A percentile compares a stretch with the other conserved stretches of the same genome.
These are phyloP conservation scores for Rhabditoides inermis DNA, from an alignment of 2,888 invertebrate genomes.

Conservation along the genomic window DNA sequence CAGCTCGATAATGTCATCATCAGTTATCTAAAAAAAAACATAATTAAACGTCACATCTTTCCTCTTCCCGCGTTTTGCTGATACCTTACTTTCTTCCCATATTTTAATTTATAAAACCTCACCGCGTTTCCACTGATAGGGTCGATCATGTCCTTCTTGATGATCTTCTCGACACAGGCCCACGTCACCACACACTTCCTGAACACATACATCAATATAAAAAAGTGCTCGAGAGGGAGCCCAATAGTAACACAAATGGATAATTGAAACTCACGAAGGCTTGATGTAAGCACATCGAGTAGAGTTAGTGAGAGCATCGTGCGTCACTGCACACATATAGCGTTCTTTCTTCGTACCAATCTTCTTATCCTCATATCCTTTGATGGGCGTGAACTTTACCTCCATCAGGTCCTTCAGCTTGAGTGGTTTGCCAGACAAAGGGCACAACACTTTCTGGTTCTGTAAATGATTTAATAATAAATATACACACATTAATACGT, in stretches of 20 bases:
- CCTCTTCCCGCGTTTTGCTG: no score
- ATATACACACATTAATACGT: not conserved
- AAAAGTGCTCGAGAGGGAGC: not conserved
- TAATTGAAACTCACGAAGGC: constrained; percentile 65
- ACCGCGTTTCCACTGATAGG: constrained; percentile 72
- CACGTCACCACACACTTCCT: constrained; percentile 89
- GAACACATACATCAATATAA: constrained; percentile 18
- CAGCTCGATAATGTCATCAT: constrained; percentile 82
- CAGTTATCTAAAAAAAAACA: constrained; percentile 52
- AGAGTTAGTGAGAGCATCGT: constrained; percentile 86
- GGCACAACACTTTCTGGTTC: constrained; percentile 71
- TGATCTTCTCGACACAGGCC: constrained; percentile 90
- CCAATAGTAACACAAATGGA: no score
- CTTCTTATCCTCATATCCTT: not conserved
- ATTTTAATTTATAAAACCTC: not conserved
- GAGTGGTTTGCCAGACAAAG: constrained; percentile 74
- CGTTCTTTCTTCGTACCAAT: constrained; percentile 58
- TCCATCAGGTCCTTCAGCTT: constrained; percentile 84
- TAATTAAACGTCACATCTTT: no score
- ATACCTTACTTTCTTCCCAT: no score
- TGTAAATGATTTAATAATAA: constrained; percentile 38
- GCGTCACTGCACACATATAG: constrained; percentile 94
- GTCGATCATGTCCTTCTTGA: constrained; percentile 91
- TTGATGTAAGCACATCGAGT: constrained; percentile 84
- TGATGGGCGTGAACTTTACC: constrained; percentile 79